Evolutionary conservation across 2,797 vertebrate genomes (phyloP).

Genomic region (Tangara arthus): DNA sequence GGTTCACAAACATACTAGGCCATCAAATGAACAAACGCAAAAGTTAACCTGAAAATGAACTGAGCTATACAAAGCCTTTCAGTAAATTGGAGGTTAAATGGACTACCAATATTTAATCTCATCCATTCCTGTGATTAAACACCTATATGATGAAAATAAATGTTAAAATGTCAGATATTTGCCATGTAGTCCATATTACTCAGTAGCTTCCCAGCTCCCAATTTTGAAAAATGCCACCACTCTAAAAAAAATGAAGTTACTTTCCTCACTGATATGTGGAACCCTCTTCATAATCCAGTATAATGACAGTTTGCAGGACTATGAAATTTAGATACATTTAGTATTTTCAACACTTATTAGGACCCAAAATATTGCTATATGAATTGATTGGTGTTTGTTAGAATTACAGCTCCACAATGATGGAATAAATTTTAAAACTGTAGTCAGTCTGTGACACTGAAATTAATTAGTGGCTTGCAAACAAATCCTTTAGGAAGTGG

Average conservation of each 20-base stretch:
- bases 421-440: constrained; percentile 31
- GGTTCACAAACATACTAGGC: not conserved
- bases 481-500: constrained; percentile 36
- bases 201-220: not conserved
- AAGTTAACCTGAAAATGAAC: not conserved
- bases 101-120: not conserved
- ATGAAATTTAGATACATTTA: constrained; percentile 5
- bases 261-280: not conserved
- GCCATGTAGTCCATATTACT: not conserved
- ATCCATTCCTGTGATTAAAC: not conserved
- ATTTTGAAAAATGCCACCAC: not conserved
- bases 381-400: constrained; percentile 36
- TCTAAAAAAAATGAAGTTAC: not conserved
- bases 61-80: not conserved
- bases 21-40: not conserved
- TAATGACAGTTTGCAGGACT: not conserved
- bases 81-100: not conserved
- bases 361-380: not conserved
- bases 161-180: not conserved
- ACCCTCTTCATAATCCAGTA: not conserved
- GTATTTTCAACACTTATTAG: constrained; percentile 8
- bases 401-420: constrained; percentile 28
- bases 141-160: not conserved
- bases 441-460: constrained; percentile 18
- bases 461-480: constrained; percentile 42